Conservation (phyloP, 1,140 invertebrate genomes). For the Tetramorium parvispinum region DNA sequence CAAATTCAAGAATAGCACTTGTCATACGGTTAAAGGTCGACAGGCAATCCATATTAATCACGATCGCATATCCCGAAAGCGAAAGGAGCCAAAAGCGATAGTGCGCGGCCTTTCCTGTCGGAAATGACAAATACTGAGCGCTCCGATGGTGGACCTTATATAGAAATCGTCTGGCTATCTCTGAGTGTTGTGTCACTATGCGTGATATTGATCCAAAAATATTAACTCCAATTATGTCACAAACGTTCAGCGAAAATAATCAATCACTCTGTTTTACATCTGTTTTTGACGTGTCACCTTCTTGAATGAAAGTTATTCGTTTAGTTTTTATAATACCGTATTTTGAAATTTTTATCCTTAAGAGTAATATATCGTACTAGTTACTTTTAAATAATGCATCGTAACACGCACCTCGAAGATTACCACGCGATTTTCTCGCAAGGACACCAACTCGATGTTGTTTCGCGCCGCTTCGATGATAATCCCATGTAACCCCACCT, state of each 20-base stretch:
- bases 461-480: slow-evolving; percentile 21
- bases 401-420: neutral
- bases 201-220: slow-evolving; percentile 27
- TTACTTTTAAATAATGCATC: neutral
- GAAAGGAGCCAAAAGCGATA: slow-evolving; percentile 58
- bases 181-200: slow-evolving; percentile 11
- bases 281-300: neutral
- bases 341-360: neutral
- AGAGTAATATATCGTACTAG: neutral
- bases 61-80: slow-evolving; percentile 56
- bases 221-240: slow-evolving; percentile 39
- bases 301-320: neutral
- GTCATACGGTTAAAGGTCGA: slow-evolving; percentile 58
- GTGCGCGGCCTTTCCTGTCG: slow-evolving; percentile 70
- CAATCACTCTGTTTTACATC: neutral
- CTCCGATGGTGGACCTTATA: slow-evolving; percentile 67
- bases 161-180: slow-evolving; percentile 63
- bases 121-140: slow-evolving; percentile 76
- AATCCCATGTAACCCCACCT: neutral
- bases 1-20: slow-evolving; percentile 48
- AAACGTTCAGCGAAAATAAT: slow-evolving; percentile 8
- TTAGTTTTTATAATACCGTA: neutral
- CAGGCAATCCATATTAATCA: slow-evolving; percentile 60
- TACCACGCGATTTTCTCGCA: slow-evolving; percentile 24
- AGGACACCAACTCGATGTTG: slow-evolving; percentile 6